Base-by-base conservation (phyloP, 2,888 invertebrate genomes). In the Drosophila demipolita region DNA sequence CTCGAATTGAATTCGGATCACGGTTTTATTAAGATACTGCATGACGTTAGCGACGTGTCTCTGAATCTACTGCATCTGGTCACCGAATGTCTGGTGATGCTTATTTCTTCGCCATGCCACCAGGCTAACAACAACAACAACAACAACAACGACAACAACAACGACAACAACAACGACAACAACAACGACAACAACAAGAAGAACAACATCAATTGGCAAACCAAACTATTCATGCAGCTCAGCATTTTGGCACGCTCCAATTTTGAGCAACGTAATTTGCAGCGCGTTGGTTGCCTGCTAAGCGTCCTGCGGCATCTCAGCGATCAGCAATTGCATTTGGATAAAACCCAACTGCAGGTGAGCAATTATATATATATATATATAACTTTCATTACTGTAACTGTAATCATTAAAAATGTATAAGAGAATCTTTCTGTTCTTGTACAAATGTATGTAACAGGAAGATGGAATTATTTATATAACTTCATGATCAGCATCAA, bases 261-360 rank as follows among this genome's bases (percentile, higher is more conserved):
- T 29, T 93, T 92, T 59, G 85, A 89, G 17, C 63, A 84, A 32
- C 87, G 93, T 1, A 90, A 91, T 65, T 66, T 92, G 20, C 89
- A 90, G 40, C 89, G 92, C 35, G 90, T 91, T 1, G 91, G 93
- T 5, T 90, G 90, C 59, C 61, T 93, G 5, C 70, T 93, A 1
- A 71, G 72, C 15, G 67, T 92, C 0, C 42, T 92, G 5, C 86
- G 87, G 0, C 60, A 75, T 0, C 59, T 92, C 0, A 90, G 89
- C 36, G 69, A 76, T 0, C 68, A 57, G 1, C 45, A 68, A 1
- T 59, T 91, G 29, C 12, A 62, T 1, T 23, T 83, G 0, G 65
- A 63, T 17, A 40, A 59, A 17, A 6, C 4, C 6, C 53, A 82
- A 26, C 15, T 75, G 12, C 61, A 65, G 70, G 85, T 87, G n/a